Evolutionary conservation across 2,888 invertebrate genomes (phyloP).

Genomic region (Dynastes tityus): DNA sequence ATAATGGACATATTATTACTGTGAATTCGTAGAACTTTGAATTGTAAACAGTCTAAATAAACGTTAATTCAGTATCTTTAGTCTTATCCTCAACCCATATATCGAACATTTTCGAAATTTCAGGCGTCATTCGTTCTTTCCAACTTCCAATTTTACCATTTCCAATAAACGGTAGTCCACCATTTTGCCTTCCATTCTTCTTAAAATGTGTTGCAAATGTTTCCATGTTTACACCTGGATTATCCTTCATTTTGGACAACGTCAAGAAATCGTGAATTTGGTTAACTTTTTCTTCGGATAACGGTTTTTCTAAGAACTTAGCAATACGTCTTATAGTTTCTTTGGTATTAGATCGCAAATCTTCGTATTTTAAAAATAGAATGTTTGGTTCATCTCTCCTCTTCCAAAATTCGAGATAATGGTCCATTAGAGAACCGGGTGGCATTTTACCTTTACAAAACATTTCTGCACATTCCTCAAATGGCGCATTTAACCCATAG

Average conservation of each 20-base stretch:
- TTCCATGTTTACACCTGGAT: constrained; percentile 74
- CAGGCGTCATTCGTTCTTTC: constrained; percentile 78
- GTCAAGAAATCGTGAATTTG: constrained; percentile 63
- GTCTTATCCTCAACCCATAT: constrained; percentile 79
- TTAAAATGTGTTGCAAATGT: constrained; percentile 60
- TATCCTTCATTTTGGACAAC: constrained; percentile 73
- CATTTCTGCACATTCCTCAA: constrained; percentile 84
- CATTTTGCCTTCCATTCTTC: constrained; percentile 53
- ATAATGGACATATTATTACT: no score
- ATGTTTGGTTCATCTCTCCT: constrained; percentile 80
- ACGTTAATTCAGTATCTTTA: constrained; percentile 73
- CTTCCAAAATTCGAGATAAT: constrained; percentile 80
- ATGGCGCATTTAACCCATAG: constrained; percentile 75
- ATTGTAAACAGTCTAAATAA: no score
- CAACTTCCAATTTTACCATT: constrained; percentile 71
- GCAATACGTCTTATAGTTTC: constrained; percentile 77
- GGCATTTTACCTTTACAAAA: constrained; percentile 80
- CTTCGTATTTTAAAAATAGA: constrained; percentile 86
- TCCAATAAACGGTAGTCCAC: constrained; percentile 66
- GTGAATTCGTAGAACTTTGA: no score
- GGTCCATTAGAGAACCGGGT: constrained; percentile 78
- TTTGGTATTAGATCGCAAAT: constrained; percentile 83
- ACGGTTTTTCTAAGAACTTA: constrained; percentile 78
- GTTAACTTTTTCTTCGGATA: constrained; percentile 79
- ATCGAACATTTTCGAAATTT: constrained; percentile 82